A percentile compares a stretch with the other conserved stretches of the same genome.
Conservation (phyloP, 2,113 vertebrate genomes). For the Mixornis gularis region DNA sequence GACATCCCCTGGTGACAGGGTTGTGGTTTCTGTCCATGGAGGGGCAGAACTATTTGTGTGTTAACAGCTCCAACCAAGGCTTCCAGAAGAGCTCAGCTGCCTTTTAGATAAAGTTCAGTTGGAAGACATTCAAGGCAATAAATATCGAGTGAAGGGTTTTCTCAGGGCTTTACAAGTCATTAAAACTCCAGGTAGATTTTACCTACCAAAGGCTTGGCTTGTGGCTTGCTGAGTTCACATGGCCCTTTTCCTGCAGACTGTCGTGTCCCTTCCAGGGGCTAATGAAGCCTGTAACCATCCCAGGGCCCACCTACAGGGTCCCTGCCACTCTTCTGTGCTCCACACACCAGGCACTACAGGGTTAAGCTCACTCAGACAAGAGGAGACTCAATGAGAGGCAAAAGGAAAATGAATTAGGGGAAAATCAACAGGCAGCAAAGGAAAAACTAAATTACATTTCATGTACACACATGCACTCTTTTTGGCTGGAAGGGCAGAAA, state of each 20-base stretch:
- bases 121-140: slow-evolving; percentile 44
- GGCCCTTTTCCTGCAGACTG: not conserved
- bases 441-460: slow-evolving; percentile 65
- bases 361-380: slow-evolving; percentile 44
- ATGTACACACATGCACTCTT: slow-evolving; percentile 52
- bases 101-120: slow-evolving; percentile 37
- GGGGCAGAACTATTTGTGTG: slow-evolving; percentile 1
- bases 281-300: not conserved
- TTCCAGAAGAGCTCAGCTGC: not conserved
- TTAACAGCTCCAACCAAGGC: not conserved
- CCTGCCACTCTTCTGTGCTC: not conserved
- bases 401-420: slow-evolving; percentile 64
- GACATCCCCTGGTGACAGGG: not conserved
- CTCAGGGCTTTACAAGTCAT: slow-evolving; percentile 44
- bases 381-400: slow-evolving; percentile 36
- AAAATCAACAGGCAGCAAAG: slow-evolving; percentile 61
- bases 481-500: slow-evolving; percentile 58
- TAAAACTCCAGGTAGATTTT: slow-evolving; percentile 39
- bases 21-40: slow-evolving; percentile 28
- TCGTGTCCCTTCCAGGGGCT: not conserved
- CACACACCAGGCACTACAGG: not conserved
- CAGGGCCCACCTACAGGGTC: not conserved
- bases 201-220: slow-evolving; percentile 7
- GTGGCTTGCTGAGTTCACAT: not conserved
- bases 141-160: slow-evolving; percentile 16